These are phyloP conservation scores for Amblyraja radiata DNA, from an alignment of 2,797 vertebrate species.

Conservation along the genomic window DNA sequence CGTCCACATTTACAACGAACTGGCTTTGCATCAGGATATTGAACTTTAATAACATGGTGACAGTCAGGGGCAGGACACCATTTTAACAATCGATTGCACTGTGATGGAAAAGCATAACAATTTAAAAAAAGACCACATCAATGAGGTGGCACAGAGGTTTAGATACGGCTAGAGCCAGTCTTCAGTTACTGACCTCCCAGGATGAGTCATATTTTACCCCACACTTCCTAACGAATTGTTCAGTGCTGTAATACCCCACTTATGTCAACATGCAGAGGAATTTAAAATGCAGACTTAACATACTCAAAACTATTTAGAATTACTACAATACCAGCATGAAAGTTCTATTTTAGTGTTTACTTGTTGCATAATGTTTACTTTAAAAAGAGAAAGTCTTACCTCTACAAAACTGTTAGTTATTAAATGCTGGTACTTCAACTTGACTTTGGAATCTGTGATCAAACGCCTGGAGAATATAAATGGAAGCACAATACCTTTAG, in stretches of 20 bases:
- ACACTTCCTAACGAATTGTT: not conserved
- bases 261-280: not conserved
- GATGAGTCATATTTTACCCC: not conserved
- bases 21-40: constrained; percentile 97
- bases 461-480: constrained; percentile 74
- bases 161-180: not conserved
- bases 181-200: not conserved
- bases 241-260: not conserved
- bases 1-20: constrained; percentile 99
- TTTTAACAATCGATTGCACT: constrained; percentile 99
- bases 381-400: constrained; percentile 66
- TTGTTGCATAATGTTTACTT: not conserved
- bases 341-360: not conserved
- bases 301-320: not conserved
- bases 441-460: constrained; percentile 99
- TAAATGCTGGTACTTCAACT: constrained; percentile 99
- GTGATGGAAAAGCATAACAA: constrained; percentile 37
- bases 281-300: not conserved
- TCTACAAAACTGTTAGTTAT: constrained; percentile 99
- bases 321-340: not conserved
- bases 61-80: constrained; percentile 99
- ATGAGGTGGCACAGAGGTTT: not conserved
- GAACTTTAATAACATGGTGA: constrained; percentile 98
- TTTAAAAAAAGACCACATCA: not conserved
- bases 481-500: constrained; percentile 39